Evolutionary conservation across 2,888 invertebrate genomes (phyloP).

Genomic region (Drosophila subquinaria): DNA sequence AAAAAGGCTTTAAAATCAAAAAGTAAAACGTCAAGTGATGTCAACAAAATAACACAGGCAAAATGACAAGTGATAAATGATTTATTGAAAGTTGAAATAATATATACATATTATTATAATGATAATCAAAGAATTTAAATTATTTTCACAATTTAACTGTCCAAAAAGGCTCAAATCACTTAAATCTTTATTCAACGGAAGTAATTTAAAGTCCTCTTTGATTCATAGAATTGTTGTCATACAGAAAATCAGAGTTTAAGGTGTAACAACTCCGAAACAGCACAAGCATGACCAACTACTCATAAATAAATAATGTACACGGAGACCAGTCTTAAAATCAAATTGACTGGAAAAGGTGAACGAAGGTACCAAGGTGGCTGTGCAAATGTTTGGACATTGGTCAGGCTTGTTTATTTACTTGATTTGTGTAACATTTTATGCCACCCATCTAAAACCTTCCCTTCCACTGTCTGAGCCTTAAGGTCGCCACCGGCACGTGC

Average conservation of each 20-base stretch:
- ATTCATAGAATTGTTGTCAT: neutral
- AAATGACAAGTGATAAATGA: neutral
- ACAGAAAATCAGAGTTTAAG: constrained; percentile 1
- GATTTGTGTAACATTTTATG: constrained; percentile 58
- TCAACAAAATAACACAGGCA: neutral
- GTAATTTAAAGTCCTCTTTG: neutral
- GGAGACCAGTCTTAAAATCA: constrained; percentile 51
- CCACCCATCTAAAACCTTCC: neutral
- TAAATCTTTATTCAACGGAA: neutral
- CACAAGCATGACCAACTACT: constrained; percentile 23
- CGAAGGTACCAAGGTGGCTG: constrained; percentile 47
- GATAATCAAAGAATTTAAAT: neutral
- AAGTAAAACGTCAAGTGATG: neutral
- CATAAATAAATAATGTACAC: constrained; percentile 66
- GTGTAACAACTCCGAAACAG: constrained; percentile 2
- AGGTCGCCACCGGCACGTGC: constrained; percentile 30
- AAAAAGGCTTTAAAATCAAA: neutral
- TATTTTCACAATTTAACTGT: neutral
- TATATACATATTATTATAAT: neutral
- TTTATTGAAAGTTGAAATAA: too few species aligned
- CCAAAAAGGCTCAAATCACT: neutral
- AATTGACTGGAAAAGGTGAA: constrained; percentile 68
- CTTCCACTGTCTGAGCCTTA: neutral
- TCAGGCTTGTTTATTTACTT: constrained; percentile 53
- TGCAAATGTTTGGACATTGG: constrained; percentile 59